A percentile compares a stretch with the other conserved stretches of the same genome.
phyloP scores from a whole-genome alignment of 2,113 vertebrate species.

The Leucosticte australis region DNA sequence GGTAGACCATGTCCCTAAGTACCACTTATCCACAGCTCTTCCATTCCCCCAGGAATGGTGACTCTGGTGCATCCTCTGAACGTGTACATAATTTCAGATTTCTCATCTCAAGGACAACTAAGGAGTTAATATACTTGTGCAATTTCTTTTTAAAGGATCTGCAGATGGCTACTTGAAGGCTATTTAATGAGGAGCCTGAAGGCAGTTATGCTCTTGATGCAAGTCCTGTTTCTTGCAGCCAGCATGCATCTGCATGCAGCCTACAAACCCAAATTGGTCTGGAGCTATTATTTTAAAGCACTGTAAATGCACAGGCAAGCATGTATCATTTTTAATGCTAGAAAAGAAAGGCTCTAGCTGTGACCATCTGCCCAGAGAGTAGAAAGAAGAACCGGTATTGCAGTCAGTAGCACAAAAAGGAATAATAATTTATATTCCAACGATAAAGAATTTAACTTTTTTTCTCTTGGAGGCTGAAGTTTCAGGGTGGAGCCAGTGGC shows the following conservation, averaged over 20 bases:
- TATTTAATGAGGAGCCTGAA: constrained; percentile 38
- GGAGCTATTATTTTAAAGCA: not conserved
- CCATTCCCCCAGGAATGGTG: not conserved
- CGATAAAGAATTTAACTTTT: fast-evolving
- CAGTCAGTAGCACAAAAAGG: not conserved
- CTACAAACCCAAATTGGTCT: not conserved
- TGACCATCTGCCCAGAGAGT: not conserved
- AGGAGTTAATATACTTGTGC: not conserved
- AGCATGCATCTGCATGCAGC: constrained; percentile 14
- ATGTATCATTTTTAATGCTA: not conserved
- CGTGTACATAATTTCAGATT: fast-evolving
- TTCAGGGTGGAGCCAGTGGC: not conserved
- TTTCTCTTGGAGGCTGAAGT: not conserved
- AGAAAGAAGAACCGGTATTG: not conserved
- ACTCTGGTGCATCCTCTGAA: fast-evolving
- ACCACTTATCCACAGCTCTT: fast-evolving
- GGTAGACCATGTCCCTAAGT: not conserved
- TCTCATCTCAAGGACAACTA: not conserved
- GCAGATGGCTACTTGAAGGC: constrained; percentile 52
- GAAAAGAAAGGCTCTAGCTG: not conserved
- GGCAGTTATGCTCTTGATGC: not conserved
- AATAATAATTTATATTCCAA: not conserved
- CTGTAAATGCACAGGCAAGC: not conserved
- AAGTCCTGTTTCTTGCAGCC: not conserved
- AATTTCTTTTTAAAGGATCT: not conserved